Base-by-base conservation (phyloP, 2,888 invertebrate genomes). In the Melanophora roralis region DNA sequence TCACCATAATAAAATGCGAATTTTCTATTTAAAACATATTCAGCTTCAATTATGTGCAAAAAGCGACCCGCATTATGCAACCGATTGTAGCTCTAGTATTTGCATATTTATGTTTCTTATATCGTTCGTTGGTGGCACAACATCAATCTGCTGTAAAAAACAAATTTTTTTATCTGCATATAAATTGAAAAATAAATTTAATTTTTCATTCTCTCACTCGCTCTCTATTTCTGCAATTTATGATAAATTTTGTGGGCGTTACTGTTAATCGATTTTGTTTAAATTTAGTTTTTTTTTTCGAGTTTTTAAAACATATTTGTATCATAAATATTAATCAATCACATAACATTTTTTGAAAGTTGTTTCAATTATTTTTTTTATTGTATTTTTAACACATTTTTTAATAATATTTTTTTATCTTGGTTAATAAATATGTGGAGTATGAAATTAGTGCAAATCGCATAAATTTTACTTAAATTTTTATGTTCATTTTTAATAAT, bases 311-410 rank as follows among this genome's bases (percentile, higher is more conserved):
- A 27, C 34, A 27, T 65, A 32, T 75, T 65, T 57, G 60, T 59
- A 71, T 65, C 77, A 72, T 71, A 71, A 77, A 77, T 71, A 77
- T 77, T 77, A 71, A 71, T 71, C 71, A 77, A 77, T 77, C 71
- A 71, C 71, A 65, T 59, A 59, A 59, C 43, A 51, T 53, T 77
- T 77, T 71, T 71, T 71, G 71, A 71, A 77, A 71, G 77, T 77
- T 77, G 65, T 71, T 71, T 71, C 40, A 65, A 74, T 34, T 74
- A 55, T 73, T 49, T 72, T 55, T 64, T 55, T 72, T 64, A 67
- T 73, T 73, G n/a, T 72, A 65, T 74, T 74, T 73, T 67, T 59
- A 74, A 65, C 49, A 65, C 72, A 72, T 72, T 74, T 67, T 60
- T 51, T 16, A 64, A 27, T 51, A 16, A 11, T 27, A 16, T 64